A percentile compares a stretch with the other conserved stretches of the same genome.
Evolutionary conservation across 2,888 invertebrate genomes (phyloP).

Genomic region (Amphipoea oculea): DNA sequence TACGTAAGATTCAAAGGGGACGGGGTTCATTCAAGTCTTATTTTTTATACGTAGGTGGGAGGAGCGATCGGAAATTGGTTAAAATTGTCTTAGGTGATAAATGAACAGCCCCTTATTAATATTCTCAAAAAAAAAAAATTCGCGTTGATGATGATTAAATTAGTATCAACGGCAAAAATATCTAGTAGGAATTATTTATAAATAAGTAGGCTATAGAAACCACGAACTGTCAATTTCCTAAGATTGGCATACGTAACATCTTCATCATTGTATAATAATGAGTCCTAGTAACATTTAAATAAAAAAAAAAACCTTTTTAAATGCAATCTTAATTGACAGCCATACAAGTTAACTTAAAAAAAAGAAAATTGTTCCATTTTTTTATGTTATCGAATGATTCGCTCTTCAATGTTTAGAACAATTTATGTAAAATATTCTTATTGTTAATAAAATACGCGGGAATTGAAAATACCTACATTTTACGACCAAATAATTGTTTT

Average conservation of each 20-base stretch:
- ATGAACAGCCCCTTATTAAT: background rate
- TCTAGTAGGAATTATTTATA: background rate
- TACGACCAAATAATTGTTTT: slow-evolving; percentile 51
- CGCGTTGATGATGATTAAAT: slow-evolving; percentile 17
- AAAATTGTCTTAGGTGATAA: too few relatives aligned
- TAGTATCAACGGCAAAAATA: slow-evolving; percentile 4
- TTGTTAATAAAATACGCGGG: background rate
- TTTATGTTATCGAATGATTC: background rate
- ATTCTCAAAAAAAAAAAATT: slow-evolving; percentile 25
- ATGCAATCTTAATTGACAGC: background rate
- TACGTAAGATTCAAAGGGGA: too few relatives aligned
- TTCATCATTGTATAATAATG: background rate
- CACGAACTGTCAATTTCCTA: background rate
- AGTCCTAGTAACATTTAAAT: background rate
- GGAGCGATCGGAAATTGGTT: too few relatives aligned
- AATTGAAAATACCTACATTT: slow-evolving; percentile 27
- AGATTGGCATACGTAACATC: background rate
- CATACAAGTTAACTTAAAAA: background rate
- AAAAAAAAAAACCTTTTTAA: background rate
- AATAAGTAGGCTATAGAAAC: background rate
- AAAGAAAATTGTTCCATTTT: too few relatives aligned
- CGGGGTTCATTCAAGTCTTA: too few relatives aligned
- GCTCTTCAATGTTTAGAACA: background rate
- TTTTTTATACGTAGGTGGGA: too few relatives aligned
- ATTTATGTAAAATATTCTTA: background rate